phyloP scores from a whole-genome alignment of 2,113 vertebrate genomes.

The Mesoclemmys tuberculata region DNA sequence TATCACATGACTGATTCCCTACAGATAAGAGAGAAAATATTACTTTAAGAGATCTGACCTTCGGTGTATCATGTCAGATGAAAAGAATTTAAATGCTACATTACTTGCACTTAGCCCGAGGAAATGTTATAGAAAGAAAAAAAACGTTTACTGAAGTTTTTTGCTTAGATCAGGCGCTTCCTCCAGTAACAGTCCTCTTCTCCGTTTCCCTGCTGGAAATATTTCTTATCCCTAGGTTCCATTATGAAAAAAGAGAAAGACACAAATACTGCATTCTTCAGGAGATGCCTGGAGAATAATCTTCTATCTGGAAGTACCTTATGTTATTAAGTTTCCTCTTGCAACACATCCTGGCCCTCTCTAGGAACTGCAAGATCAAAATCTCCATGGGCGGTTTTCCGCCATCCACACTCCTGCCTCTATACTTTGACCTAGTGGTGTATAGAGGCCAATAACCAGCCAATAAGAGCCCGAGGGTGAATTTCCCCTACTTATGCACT shows the following conservation, averaged over 20 bases:
- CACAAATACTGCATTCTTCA: neutral
- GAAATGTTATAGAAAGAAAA: neutral
- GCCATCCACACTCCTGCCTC: neutral
- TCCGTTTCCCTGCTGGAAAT: neutral
- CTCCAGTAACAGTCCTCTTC: conserved; percentile 21
- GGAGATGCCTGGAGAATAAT: neutral
- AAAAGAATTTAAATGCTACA: conserved; percentile 55
- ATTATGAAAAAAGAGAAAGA: neutral
- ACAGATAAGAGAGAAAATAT: conserved; percentile 59
- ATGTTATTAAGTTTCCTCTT: neutral
- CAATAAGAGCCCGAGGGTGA: accelerated
- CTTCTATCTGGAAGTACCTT: neutral
- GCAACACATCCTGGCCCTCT: accelerated
- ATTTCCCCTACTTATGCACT: accelerated
- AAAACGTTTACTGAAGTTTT: conserved; percentile 20
- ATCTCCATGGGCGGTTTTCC: neutral
- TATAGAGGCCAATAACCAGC: neutral
- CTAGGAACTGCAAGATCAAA: neutral
- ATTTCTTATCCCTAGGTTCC: neutral
- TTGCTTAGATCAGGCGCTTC: conserved; percentile 33
- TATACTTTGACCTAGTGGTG: neutral
- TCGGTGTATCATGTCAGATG: conserved; percentile 49
- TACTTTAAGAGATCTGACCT: conserved; percentile 55
- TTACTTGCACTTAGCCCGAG: conserved; percentile 32
- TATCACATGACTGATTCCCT: conserved; percentile 55